These are phyloP conservation scores for Dasypolia templi DNA, from an alignment of 2,888 invertebrate species.

Conservation along the genomic window DNA sequence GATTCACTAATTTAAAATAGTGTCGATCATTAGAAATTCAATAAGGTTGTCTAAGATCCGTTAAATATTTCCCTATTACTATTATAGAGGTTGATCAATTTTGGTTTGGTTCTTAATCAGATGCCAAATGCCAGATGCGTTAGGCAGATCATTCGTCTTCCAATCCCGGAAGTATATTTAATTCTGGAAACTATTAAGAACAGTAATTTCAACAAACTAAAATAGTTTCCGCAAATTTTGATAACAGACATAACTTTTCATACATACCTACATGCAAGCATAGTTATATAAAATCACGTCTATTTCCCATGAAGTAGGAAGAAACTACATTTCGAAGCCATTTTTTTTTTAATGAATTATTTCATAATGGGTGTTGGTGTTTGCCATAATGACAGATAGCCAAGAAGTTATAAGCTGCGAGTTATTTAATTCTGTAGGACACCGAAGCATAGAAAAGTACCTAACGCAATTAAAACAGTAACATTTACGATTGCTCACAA, in stretches of 20 bases:
- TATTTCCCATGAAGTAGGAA: neutral
- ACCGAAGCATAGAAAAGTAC: neutral
- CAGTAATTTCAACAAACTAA: neutral
- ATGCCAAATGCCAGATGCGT: too few species aligned
- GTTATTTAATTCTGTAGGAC: neutral
- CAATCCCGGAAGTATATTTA: neutral
- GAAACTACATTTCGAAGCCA: neutral
- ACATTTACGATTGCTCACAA: conserved; percentile 15
- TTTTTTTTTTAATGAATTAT: neutral
- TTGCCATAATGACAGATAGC: too few species aligned
- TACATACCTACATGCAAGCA: neutral
- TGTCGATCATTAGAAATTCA: too few species aligned
- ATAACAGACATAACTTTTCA: neutral
- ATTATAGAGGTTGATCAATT: too few species aligned
- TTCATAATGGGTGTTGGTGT: neutral
- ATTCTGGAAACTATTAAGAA: neutral
- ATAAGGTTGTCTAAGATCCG: too few species aligned
- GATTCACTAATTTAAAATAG: too few species aligned
- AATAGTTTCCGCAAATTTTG: neutral
- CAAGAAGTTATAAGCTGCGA: neutral
- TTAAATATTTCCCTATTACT: too few species aligned
- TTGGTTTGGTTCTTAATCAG: too few species aligned
- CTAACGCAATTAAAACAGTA: neutral
- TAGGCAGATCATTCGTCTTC: too few species aligned
- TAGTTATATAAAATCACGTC: neutral